Evolutionary conservation across 2,113 vertebrate genomes (phyloP).

Genomic region (Accipiter virgatus): DNA sequence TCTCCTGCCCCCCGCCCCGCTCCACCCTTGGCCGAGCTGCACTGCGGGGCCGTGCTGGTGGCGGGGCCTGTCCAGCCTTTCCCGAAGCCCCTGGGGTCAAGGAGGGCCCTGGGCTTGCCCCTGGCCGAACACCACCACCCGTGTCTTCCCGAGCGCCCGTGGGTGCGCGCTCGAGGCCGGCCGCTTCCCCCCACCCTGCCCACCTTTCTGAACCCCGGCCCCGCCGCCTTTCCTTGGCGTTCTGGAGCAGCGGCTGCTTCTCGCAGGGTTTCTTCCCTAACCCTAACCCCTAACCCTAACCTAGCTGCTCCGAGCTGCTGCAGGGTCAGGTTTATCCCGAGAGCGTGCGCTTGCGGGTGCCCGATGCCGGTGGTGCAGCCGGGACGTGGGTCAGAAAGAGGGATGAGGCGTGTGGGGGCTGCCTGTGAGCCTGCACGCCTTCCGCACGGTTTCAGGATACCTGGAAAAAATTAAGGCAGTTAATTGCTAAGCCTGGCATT

Average conservation of each 20-base stretch:
- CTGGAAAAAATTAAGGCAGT: background rate
- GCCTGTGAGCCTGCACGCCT: background rate
- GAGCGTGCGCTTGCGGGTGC: background rate
- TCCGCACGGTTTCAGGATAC: background rate
- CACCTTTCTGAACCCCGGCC: background rate
- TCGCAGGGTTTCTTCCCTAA: background rate
- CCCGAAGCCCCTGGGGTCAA: too few relatives aligned
- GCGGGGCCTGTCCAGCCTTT: background rate
- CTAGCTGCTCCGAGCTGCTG: background rate
- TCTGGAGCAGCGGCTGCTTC: background rate
- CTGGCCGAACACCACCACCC: background rate
- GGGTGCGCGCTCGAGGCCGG: background rate
- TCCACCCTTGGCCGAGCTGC: background rate
- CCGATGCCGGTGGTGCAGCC: background rate
- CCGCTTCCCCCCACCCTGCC: background rate
- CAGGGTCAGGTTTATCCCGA: background rate
- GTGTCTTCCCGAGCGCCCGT: rapidly evolving
- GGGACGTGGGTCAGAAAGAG: rapidly evolving
- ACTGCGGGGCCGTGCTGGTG: background rate
- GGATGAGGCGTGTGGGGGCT: background rate
- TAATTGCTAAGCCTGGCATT: background rate
- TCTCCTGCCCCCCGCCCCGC: rapidly evolving
- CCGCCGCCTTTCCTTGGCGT: rapidly evolving
- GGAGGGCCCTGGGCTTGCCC: background rate
- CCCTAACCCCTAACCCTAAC: too few relatives aligned